phyloP scores from a whole-genome alignment of 2,113 vertebrate genomes.

The Polyodon spathula region DNA sequence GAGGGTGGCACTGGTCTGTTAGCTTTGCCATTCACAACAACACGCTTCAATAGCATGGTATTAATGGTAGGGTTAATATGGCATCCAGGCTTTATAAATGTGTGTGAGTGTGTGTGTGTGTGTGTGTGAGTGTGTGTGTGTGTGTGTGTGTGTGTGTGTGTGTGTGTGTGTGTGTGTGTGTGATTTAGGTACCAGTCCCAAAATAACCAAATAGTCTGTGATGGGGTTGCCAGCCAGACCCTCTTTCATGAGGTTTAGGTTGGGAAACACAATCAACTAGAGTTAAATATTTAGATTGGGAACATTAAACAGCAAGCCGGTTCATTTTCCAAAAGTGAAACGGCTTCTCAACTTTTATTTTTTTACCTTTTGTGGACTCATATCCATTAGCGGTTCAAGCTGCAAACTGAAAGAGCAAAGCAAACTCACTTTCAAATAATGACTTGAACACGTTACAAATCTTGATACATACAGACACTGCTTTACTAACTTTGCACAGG shows the following conservation, averaged over 20 bases:
- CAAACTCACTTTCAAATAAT: too few species aligned
- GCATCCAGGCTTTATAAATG: conserved; percentile 33
- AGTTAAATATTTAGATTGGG: neutral
- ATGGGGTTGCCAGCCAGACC: conserved; percentile 16
- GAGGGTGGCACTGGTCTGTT: conserved; percentile 31
- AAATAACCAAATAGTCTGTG: neutral
- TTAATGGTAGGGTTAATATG: conserved; percentile 32
- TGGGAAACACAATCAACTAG: neutral
- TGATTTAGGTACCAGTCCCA: neutral
- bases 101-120: conserved; percentile 8
- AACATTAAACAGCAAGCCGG: neutral
- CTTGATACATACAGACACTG: too few species aligned
- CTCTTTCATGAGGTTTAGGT: conserved; percentile 25
- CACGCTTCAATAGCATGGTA: conserved; percentile 43
- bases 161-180: conserved; percentile 3
- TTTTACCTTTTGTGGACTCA: too few species aligned
- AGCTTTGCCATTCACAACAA: conserved; percentile 37
- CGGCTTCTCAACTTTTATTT: neutral
- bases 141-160: conserved; percentile 16
- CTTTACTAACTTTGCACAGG: too few species aligned
- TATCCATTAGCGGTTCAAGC: too few species aligned
- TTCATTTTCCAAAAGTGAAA: neutral
- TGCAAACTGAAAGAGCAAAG: too few species aligned
- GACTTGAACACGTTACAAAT: too few species aligned
- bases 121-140: too few species aligned